Percentiles rank a stretch among this genome's conserved stretches.
These are phyloP conservation scores for Thalassarche chlororhynchos DNA, from an alignment of 2,113 vertebrate species.

Conservation along the genomic window DNA sequence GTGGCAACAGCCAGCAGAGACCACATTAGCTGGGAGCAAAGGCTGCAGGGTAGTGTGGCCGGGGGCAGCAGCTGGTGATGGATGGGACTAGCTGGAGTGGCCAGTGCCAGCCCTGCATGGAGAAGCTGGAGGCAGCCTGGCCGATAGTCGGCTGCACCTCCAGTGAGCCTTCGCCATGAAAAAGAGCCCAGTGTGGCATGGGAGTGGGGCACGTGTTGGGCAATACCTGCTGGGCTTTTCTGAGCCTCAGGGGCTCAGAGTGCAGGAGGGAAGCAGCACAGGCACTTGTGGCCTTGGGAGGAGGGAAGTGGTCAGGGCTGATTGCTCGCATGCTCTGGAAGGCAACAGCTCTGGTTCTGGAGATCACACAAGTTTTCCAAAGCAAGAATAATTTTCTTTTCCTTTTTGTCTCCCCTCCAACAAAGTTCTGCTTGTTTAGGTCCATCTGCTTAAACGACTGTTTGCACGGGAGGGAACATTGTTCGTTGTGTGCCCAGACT, in stretches of 20 bases:
- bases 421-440: background rate
- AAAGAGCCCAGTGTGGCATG: background rate
- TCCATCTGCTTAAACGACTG: background rate
- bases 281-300: background rate
- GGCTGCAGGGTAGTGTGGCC: background rate
- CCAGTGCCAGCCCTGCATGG: background rate
- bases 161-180: fast-evolving
- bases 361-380: background rate
- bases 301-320: background rate
- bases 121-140: background rate
- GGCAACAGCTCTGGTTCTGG: background rate
- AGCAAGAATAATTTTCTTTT: background rate
- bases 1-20: background rate
- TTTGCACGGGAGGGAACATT: background rate
- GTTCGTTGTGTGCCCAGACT: fast-evolving
- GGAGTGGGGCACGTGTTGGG: background rate
- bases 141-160: background rate
- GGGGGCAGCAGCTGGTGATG: background rate
- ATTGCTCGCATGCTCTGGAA: background rate
- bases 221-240: background rate
- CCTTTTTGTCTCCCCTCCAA: background rate
- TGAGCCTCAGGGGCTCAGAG: background rate
- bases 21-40: background rate
- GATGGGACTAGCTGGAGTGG: background rate
- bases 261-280: background rate